phyloP scores from a whole-genome alignment of 2,797 vertebrate species.

The Sebastes flavidus region DNA sequence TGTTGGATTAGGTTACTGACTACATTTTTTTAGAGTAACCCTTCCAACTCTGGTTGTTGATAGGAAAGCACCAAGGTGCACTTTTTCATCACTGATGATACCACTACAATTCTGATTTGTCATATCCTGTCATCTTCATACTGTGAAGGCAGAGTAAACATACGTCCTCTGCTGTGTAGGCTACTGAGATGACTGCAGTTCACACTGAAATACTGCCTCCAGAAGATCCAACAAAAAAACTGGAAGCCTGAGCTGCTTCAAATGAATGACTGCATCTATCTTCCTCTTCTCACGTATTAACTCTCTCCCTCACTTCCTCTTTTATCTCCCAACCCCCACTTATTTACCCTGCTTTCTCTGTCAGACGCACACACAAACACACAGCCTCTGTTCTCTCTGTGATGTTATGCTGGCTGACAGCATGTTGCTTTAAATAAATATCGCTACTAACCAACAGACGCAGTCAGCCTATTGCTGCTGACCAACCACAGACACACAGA shows the following conservation, averaged over 20 bases:
- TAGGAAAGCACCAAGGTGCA: too few species aligned
- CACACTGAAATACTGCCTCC: background rate
- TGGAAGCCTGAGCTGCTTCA: background rate
- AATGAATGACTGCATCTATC: constrained; percentile 5
- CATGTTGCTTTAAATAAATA: constrained; percentile 67
- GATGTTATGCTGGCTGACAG: constrained; percentile 73
- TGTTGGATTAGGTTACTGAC: too few species aligned
- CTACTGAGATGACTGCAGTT: background rate
- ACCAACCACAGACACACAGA: background rate
- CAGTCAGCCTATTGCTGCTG: constrained; percentile 29
- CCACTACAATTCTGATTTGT: too few species aligned
- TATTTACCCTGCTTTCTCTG: background rate
- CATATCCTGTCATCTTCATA: too few species aligned
- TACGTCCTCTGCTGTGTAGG: too few species aligned
- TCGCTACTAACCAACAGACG: constrained; percentile 51
- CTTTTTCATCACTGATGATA: too few species aligned
- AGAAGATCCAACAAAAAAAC: background rate
- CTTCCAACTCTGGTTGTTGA: too few species aligned
- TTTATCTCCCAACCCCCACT: constrained; percentile 34
- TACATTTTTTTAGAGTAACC: too few species aligned
- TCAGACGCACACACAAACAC: background rate
- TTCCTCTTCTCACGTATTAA: constrained; percentile 26
- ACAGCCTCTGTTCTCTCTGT: constrained; percentile 20
- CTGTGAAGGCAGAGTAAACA: too few species aligned
- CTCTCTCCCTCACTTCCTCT: constrained; percentile 27